phyloP scores from a whole-genome alignment of 2,113 vertebrate species.

The Typhlomys cinereus region DNA sequence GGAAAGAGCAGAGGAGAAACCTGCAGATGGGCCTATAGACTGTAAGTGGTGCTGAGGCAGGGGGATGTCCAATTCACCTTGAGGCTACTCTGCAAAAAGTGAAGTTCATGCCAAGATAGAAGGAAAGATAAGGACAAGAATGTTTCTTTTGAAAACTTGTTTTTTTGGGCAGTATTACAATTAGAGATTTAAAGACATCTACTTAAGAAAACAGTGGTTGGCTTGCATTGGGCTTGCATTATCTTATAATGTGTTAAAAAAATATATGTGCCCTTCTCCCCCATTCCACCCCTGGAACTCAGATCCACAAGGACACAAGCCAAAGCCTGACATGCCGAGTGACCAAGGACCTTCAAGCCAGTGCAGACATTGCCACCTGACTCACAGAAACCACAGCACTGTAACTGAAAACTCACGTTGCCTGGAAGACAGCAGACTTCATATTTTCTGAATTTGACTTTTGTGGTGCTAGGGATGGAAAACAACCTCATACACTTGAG shows the following conservation, averaged over 20 bases:
- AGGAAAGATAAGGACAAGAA: background rate
- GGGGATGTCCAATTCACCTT: no score
- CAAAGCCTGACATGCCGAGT: rapidly evolving
- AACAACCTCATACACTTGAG: background rate
- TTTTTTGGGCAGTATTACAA: background rate
- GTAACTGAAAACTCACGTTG: background rate
- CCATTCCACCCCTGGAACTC: background rate
- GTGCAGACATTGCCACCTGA: background rate
- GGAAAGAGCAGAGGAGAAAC: background rate
- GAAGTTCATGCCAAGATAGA: background rate
- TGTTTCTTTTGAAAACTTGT: background rate
- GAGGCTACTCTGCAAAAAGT: background rate
- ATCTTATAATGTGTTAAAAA: background rate
- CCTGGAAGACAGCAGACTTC: background rate
- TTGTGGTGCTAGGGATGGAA: background rate
- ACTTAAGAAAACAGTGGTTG: background rate
- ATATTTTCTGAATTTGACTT: background rate
- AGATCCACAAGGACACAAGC: background rate
- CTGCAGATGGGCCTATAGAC: background rate
- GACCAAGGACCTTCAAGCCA: background rate
- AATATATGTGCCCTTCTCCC: no score
- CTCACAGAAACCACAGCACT: background rate
- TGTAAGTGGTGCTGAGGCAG: background rate
- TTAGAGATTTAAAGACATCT: background rate
- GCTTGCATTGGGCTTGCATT: background rate